These are phyloP conservation scores for Ciconia boyciana DNA, from an alignment of 2,113 vertebrate species.

Conservation along the genomic window DNA sequence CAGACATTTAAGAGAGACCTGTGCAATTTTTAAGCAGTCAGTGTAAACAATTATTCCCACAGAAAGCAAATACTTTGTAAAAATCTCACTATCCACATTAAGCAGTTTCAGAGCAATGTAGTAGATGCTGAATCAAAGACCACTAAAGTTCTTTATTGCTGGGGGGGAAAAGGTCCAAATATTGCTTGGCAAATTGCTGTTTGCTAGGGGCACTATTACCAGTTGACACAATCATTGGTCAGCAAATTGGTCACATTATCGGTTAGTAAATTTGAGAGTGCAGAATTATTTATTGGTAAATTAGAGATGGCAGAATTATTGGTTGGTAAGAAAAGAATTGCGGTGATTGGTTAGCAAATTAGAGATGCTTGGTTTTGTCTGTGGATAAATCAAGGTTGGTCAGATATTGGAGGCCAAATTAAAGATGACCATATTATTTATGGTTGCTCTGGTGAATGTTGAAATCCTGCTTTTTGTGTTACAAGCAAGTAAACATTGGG, in stretches of 20 bases:
- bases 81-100: background rate
- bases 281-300: constrained; percentile 83
- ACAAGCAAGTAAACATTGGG: background rate
- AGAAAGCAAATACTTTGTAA: background rate
- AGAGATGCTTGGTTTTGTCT: constrained; percentile 74
- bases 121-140: constrained; percentile 59
- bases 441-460: constrained; percentile 33
- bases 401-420: constrained; percentile 74
- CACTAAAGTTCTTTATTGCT: constrained; percentile 65
- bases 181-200: constrained; percentile 75
- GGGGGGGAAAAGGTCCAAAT: constrained; percentile 54
- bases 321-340: constrained; percentile 74
- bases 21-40: background rate
- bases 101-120: constrained; percentile 2
- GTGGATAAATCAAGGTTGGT: constrained; percentile 72
- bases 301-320: constrained; percentile 84
- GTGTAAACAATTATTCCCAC: background rate
- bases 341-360: constrained; percentile 76
- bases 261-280: constrained; percentile 79
- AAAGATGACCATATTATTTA: constrained; percentile 74
- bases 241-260: constrained; percentile 79
- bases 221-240: constrained; percentile 77
- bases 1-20: background rate
- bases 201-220: constrained; percentile 72
- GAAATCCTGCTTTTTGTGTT: constrained; percentile 30